Conservation (phyloP, 1,140 invertebrate genomes). For the Venustaconcha ellipsiformis region DNA sequence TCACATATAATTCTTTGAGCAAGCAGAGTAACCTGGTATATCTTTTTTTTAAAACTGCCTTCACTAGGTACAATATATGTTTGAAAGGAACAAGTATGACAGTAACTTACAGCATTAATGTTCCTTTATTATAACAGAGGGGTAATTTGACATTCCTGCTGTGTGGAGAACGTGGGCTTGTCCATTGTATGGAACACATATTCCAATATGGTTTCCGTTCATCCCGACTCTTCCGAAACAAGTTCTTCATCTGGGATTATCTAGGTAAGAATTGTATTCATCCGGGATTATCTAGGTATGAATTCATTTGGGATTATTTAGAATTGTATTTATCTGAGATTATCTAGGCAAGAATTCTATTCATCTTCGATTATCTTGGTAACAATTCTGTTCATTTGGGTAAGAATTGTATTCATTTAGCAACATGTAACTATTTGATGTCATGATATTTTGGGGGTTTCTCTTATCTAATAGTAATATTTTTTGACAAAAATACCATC, state of each 20-base stretch:
- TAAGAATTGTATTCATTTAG: slow-evolving; percentile 1
- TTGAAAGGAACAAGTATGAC: no score
- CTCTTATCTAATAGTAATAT: no score
- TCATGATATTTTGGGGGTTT: no score
- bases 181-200: slow-evolving; percentile 92
- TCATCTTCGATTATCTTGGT: background rate
- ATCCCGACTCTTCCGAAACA: slow-evolving; percentile 89
- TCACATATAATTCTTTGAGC: no score
- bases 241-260: slow-evolving; percentile 98
- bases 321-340: no score
- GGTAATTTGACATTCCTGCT: slow-evolving; percentile 91
- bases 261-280: slow-evolving; percentile 78
- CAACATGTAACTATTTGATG: no score
- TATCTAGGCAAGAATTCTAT: background rate
- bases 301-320: background rate
- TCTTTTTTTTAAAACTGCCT: no score
- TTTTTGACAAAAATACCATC: no score
- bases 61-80: no score
- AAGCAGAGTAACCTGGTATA: no score
- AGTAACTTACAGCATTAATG: background rate
- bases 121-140: slow-evolving; percentile 48
- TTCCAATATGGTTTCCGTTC: slow-evolving; percentile 88
- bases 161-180: slow-evolving; percentile 94
- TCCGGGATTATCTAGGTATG: no score
- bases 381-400: background rate